These are phyloP conservation scores for Lordiphosa mommai DNA, from an alignment of 1,140 invertebrate genomes.

Conservation along the genomic window DNA sequence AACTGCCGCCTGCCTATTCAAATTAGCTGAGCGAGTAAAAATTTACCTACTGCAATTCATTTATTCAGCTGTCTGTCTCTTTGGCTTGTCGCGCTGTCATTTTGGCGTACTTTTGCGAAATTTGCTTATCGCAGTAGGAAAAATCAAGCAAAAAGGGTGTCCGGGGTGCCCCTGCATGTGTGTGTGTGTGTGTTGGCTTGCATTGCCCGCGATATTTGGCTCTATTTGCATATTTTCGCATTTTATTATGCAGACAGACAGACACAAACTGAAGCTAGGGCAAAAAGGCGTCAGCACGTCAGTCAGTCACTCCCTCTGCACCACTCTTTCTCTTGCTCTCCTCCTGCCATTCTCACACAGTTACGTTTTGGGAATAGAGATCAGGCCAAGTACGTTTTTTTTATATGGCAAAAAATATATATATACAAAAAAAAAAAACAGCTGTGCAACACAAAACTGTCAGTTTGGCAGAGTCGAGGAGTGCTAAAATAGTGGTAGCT, in stretches of 20 bases:
- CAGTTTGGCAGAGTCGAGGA: constrained; percentile 37
- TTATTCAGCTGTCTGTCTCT: constrained; percentile 62
- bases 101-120: constrained; percentile 64
- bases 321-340: neutral
- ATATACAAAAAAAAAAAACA: constrained; percentile 15
- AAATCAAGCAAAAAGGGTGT: constrained; percentile 51
- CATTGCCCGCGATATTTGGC: constrained; percentile 46
- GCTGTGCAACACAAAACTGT: constrained; percentile 68
- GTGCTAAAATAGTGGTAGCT: constrained; percentile 43
- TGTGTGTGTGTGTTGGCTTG: constrained; percentile 29
- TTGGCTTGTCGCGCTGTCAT: constrained; percentile 51
- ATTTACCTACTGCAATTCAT: constrained; percentile 64
- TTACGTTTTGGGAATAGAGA: neutral
- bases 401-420: neutral
- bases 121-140: constrained; percentile 46
- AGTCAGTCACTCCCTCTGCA: constrained; percentile 39
- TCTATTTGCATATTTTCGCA: constrained; percentile 71
- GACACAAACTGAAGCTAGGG: constrained; percentile 7
- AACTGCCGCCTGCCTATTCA: constrained; percentile 46
- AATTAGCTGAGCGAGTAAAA: constrained; percentile 61
- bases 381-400: constrained; percentile 9
- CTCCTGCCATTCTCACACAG: constrained; percentile 7
- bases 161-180: constrained; percentile 3
- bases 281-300: constrained; percentile 64
- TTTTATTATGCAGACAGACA: constrained; percentile 73